phyloP scores from a whole-genome alignment of 2,113 vertebrate species.

The Polypterus bichir region DNA sequence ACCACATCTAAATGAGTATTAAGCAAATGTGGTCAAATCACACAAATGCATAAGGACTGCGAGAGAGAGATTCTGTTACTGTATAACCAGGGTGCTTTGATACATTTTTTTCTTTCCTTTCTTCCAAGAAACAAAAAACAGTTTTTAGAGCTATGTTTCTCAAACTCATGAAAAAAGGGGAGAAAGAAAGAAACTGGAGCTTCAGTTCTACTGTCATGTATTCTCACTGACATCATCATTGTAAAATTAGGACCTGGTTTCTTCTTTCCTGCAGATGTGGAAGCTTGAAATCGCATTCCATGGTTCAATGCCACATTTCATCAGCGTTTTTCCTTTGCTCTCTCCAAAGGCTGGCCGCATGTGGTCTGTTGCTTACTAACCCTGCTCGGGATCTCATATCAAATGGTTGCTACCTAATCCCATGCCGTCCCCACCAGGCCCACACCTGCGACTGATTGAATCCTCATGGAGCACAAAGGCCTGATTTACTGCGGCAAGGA shows the following conservation, averaged over 20 bases:
- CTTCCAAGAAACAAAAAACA: constrained; percentile 13
- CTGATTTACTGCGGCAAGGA: constrained; percentile 82
- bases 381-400: constrained; percentile 71
- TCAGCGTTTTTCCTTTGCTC: constrained; percentile 72
- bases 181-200: constrained; percentile 38
- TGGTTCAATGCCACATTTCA: constrained; percentile 86
- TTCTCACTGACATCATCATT: constrained; percentile 81
- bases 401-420: constrained; percentile 74
- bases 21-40: no score
- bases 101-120: not conserved
- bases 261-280: constrained; percentile 87
- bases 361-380: constrained; percentile 56
- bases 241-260: constrained; percentile 80
- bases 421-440: constrained; percentile 58
- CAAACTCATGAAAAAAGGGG: constrained; percentile 31
- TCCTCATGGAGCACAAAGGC: constrained; percentile 88
- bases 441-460: constrained; percentile 94
- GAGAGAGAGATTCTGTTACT: no score
- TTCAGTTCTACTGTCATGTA: constrained; percentile 64
- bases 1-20: no score
- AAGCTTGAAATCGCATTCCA: constrained; percentile 81
- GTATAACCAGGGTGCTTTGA: no score
- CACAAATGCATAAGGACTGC: no score
- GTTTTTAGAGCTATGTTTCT: constrained; percentile 29
- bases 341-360: constrained; percentile 62